Conservation (phyloP, 2,113 vertebrate genomes). For the Heterochromis multidens region DNA sequence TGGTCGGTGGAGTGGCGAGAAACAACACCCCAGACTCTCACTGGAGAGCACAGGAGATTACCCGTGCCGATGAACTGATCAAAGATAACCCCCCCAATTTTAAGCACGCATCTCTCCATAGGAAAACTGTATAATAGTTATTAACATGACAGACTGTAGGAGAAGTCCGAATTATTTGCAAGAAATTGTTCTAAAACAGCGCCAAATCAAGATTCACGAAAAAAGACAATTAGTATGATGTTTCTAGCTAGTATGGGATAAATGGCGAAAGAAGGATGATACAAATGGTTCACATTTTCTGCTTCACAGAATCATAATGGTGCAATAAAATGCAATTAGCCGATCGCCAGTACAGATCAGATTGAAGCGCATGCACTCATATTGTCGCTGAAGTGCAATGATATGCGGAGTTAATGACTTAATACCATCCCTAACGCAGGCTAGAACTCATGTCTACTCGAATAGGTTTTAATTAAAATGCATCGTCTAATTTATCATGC, state of each 20-base stretch:
- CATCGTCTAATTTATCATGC: conserved; percentile 6
- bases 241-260: conserved; percentile 8
- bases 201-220: conserved; percentile 24
- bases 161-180: conserved; percentile 4
- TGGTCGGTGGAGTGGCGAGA: conserved; percentile 55
- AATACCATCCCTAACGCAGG: conserved; percentile 26
- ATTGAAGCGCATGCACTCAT: not conserved
- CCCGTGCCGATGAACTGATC: conserved; percentile 46
- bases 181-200: conserved; percentile 24
- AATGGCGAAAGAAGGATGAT: not conserved
- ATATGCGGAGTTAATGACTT: conserved; percentile 38
- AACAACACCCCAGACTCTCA: conserved; percentile 63
- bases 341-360: conserved; percentile 13
- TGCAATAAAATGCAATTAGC: conserved; percentile 49
- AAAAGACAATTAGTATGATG: conserved; percentile 29
- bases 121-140: conserved; percentile 5
- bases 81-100: conserved; percentile 36
- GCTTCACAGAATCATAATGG: conserved; percentile 32
- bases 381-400: conserved; percentile 21
- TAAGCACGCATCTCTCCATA: not conserved
- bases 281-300: conserved; percentile 50
- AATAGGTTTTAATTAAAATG: conserved; percentile 34
- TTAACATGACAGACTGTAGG: not conserved
- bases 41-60: conserved; percentile 26
- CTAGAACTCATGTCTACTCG: not conserved